These are phyloP conservation scores for Rhinolophus sinicus DNA, from an alignment of 2,113 vertebrate genomes.

Conservation along the genomic window DNA sequence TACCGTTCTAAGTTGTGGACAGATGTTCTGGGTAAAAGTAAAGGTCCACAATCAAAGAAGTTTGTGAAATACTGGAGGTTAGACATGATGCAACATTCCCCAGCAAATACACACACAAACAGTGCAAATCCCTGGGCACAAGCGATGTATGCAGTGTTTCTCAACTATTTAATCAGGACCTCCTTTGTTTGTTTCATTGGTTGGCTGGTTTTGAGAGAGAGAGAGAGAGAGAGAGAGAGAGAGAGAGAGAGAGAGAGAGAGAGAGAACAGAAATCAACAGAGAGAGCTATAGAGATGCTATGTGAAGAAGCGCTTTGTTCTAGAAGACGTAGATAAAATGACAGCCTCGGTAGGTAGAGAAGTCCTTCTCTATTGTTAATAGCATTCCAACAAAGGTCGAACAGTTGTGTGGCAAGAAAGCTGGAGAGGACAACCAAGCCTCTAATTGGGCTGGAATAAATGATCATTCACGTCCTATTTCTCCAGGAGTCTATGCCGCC, in stretches of 20 bases:
- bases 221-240: no score
- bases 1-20: background rate
- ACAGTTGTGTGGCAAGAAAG: background rate
- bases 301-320: constrained; percentile 20
- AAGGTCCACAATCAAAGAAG: background rate
- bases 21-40: background rate
- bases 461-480: background rate
- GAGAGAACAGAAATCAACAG: background rate
- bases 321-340: constrained; percentile 14
- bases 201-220: background rate
- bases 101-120: background rate
- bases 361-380: background rate
- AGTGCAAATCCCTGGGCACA: background rate
- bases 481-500: background rate
- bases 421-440: background rate
- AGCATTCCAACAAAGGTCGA: background rate
- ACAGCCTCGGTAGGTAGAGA: background rate
- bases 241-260: background rate
- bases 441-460: background rate
- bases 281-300: background rate
- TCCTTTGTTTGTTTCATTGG: background rate
- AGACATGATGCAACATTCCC: background rate
- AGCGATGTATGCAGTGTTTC: background rate
- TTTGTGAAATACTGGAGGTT: background rate
- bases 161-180: background rate